Evolutionary conservation across 2,113 vertebrate genomes (phyloP), one percentile per base, ranked within the genome.

Genomic region (Hydrochoerus hydrochaeris): DNA sequence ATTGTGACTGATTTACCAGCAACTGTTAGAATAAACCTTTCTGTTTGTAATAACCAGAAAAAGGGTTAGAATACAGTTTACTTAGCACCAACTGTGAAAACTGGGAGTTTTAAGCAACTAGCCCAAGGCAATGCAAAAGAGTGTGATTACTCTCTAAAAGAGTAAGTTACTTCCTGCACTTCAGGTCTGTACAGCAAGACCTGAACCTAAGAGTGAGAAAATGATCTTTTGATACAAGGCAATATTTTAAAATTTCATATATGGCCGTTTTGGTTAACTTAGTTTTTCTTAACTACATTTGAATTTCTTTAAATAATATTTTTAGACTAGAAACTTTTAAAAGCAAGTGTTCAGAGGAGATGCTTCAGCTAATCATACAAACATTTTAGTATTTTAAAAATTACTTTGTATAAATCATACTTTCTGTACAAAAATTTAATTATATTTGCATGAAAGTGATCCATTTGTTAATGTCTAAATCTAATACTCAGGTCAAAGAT

Each of bases 381-480:
- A 92, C 16, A 83, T 81, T 88, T 83, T 35, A 44, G 2, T 88
- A 26, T 52, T 78, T 85, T 81, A 60, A 78, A 95, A 94, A 63
- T 63, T 58, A 7, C 0, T 16, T 38, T 91, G 20, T 85, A 41
- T 16, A 93, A 65, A 89, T 96, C 67, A 82, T 85, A 88, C 28
- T 57, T 92, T 87, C 91, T 78, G 19, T 67, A 96, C 60, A 85
- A 26, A 91, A 85, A 84, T 80, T 93, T 91, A 54, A 95, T 86
- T 5, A 5, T 57, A 90, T 67, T 88, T 95, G 49, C 35, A 87
- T 91, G 30, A 62, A 81, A 95, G 17, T 22, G 0, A 8, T 82
- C 32, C 62, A 84, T 96, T 94, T 8, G 57, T 94, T 89, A 95
- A 85, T 87, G 11, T 94, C 57, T 95, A 93, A 96, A 78, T 97